Evolutionary conservation across 2,888 invertebrate genomes (phyloP).

Genomic region (Rapana venosa): DNA sequence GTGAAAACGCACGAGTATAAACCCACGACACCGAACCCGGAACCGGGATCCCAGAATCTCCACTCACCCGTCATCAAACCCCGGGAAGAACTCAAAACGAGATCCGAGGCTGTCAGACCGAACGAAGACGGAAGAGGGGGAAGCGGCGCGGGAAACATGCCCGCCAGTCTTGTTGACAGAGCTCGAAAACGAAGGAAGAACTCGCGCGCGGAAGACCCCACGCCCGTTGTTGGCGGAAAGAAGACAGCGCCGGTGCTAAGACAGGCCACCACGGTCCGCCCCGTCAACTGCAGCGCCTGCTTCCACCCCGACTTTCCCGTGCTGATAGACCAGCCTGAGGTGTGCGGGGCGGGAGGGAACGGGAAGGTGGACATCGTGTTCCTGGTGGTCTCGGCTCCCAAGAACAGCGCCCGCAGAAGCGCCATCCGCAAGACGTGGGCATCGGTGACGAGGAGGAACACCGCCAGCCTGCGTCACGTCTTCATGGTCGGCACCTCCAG

Average conservation of each 20-base stretch:
- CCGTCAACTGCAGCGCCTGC: neutral
- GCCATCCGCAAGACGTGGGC: conserved; percentile 30
- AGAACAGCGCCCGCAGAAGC: neutral
- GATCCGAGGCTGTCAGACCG: neutral
- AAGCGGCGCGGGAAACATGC: neutral
- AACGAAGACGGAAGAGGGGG: neutral
- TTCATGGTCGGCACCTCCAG: neutral
- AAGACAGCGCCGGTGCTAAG: neutral
- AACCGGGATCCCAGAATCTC: too few relatives aligned
- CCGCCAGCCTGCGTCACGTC: neutral
- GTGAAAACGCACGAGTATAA: neutral
- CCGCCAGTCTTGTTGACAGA: too few relatives aligned
- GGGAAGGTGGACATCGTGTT: neutral
- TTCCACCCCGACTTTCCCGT: neutral
- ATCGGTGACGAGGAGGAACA: conserved; percentile 1
- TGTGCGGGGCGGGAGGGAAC: neutral
- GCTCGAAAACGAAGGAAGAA: neutral
- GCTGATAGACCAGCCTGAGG: conserved; percentile 1
- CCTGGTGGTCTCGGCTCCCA: neutral
- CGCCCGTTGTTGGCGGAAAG: neutral
- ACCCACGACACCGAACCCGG: neutral
- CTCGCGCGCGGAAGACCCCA: neutral
- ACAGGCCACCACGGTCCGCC: neutral
- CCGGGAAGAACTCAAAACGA: too few relatives aligned
- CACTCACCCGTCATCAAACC: neutral